phyloP scores from a whole-genome alignment of 92 coral and sea anemone genomes.

The Montipora capitata region DNA sequence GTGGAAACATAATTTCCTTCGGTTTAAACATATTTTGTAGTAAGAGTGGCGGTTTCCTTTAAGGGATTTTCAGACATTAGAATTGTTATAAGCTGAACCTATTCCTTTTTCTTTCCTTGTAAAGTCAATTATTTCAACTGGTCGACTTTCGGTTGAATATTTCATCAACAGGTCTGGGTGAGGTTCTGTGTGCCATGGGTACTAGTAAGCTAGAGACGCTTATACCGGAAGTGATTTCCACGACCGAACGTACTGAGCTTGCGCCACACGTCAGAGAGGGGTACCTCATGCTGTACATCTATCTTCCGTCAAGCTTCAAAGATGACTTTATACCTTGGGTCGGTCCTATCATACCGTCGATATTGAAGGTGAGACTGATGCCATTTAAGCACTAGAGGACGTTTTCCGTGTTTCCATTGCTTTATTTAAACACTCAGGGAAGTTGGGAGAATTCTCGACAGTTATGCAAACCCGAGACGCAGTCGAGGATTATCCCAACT shows the following conservation, averaged over 20 bases:
- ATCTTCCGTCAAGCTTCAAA: constrained; percentile 91
- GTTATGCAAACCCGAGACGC: no score
- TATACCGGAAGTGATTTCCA: constrained; percentile 97
- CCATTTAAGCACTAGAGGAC: no score
- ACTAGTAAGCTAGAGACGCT: constrained; percentile 85
- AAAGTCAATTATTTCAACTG: not conserved
- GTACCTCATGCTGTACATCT: constrained; percentile 96
- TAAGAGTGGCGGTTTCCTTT: no score
- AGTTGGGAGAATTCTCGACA: no score
- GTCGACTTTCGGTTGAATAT: not conserved
- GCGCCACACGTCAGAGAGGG: constrained; percentile 98
- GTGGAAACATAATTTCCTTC: no score
- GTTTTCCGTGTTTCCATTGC: no score
- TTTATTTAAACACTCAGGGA: no score
- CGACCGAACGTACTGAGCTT: constrained; percentile 90
- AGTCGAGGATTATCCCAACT: no score
- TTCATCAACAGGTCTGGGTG: constrained; percentile 88
- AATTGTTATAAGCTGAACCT: not conserved
- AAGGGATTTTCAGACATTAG: no score
- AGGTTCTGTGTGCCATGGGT: constrained; percentile 95
- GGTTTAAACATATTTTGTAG: no score
- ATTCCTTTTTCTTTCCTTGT: not conserved
- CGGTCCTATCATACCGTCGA: constrained; percentile 92
- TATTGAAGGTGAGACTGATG: constrained; percentile 81
- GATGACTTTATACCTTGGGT: constrained; percentile 91